Evolutionary conservation across 2,113 vertebrate genomes (phyloP), one percentile per base, ranked within the genome.

Genomic region (Thymallus thymallus): DNA sequence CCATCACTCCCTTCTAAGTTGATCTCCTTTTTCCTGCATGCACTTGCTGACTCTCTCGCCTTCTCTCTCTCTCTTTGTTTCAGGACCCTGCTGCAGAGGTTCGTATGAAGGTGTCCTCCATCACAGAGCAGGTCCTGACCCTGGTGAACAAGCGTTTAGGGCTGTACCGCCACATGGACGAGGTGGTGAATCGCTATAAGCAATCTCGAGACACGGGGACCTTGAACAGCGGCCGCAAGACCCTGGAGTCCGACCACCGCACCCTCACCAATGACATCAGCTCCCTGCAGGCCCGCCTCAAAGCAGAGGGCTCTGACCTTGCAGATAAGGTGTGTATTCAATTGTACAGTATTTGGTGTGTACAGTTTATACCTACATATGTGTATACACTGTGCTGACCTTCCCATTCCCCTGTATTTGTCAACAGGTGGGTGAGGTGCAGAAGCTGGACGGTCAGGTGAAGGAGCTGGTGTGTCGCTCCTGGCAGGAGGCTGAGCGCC

Each of bases 71-170:
- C 18, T 18, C 1, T 10, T n/a, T 29, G 10, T n/a, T 35, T 18
- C 79, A 99, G 98, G 98, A 99, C 81, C 97, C 98, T 3, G 97
- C 97, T 0, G 97, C 96, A 7, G 98, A 99, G 88, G 97, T 98
- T 48, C 93, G 96, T 63, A 99, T 99, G 98, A 99, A 99, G 89
- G 98, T 98, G 78, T 96, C 98, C 26, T 99, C 97, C 80, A 98
- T 99, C 89, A 99, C 96, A 0, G 98, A 99, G 90, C 98, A 99
- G 88, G 96, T 98, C 71, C 91, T 99, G 68, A 98, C 96, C 51
- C 90, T 98, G 81, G 97, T 98, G 77, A 98, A 98, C 91, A 98
- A 96, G 89, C 95, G 98, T 0, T 90, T 99, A 13, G 96, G 96
- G 56, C 94, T 98, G 77, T 99, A 98, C 89, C 94, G 97, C 2